Base-by-base conservation (phyloP, 2,113 vertebrate genomes). In the Myotis yumanensis region DNA sequence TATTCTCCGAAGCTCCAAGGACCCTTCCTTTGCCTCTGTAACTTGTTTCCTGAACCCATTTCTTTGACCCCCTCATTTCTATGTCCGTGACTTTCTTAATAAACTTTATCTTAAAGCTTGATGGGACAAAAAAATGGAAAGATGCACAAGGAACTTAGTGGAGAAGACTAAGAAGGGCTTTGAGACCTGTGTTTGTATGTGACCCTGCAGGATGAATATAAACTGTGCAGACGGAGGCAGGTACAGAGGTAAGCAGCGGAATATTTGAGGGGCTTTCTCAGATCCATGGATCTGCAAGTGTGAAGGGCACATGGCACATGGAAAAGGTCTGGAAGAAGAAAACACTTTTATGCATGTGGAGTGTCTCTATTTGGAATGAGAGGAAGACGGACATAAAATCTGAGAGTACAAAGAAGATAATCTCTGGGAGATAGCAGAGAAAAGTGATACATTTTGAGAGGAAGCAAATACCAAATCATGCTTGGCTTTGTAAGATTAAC, bases 101-200 rank as follows among this genome's bases (percentile, higher is more conserved):
- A 15, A 51, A 51, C 12, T 51, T 51, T 51, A 14, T 51, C 48
- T 15, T 51, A 51, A 3, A 51, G 48, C 12, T 62, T 62, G 59
- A 62, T 62, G 59, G 59, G 23, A 62, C 57, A 22, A 28, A 25
- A 23, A 57, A 25, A 62, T 28, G 59, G 23, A 28, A 11, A 28
- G 59, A 62, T 10, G 0, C 4, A 69, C 3, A 43, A 72, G 30
- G 32, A 86, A 18, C 1, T 71, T 62, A 62, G 25, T 62, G 4
- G 1, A 73, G n/a, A 16, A 0, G 11, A 7, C 12, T 54, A 57
- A 87, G 17, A 75, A 72, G 10, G 0, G 3, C 3, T 77, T 32
- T 28, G 23, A 28, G 1, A 28, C 23, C 17, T 12, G 0, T 11
- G 1, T 48, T 48, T 30, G 18, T 7, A 77, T 12, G 9, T 46